These are phyloP conservation scores for Porites divaricata DNA, from an alignment of 92 coral and sea anemone genomes.

Conservation along the genomic window DNA sequence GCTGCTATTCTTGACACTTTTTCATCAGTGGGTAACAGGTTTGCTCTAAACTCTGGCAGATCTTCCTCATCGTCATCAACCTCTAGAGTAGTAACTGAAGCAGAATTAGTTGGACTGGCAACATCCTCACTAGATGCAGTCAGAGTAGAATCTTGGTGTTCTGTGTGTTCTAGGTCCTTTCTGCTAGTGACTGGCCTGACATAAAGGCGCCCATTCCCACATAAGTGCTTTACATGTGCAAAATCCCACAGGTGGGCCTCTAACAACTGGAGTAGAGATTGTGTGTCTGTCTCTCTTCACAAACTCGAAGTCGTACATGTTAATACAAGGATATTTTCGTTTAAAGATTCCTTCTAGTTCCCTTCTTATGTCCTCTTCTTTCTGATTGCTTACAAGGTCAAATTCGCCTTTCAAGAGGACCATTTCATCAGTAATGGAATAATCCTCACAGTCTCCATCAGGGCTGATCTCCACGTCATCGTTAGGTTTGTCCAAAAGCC, in stretches of 20 bases:
- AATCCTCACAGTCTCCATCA: neutral
- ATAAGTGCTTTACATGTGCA: conserved; percentile 64
- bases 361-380: neutral
- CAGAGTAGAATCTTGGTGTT: neutral
- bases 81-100: neutral
- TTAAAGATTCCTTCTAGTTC: neutral
- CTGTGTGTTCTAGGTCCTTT: conserved; percentile 8
- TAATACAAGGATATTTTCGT: conserved; percentile 37
- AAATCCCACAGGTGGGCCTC: conserved; percentile 62
- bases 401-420: neutral
- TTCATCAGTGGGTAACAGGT: too few species aligned
- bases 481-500: too few species aligned
- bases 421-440: neutral
- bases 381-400: neutral
- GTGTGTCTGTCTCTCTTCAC: conserved; percentile 65
- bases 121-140: neutral
- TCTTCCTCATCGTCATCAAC: neutral
- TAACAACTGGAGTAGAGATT: conserved; percentile 62
- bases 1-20: too few species aligned
- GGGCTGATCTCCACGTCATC: neutral
- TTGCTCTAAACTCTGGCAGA: neutral
- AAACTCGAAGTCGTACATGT: conserved; percentile 52
- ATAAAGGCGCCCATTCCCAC: conserved; percentile 62
- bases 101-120: too few species aligned
- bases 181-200: conserved; percentile 51